Conservation (phyloP, 2,888 invertebrate genomes). For the Cerastoderma edule region DNA sequence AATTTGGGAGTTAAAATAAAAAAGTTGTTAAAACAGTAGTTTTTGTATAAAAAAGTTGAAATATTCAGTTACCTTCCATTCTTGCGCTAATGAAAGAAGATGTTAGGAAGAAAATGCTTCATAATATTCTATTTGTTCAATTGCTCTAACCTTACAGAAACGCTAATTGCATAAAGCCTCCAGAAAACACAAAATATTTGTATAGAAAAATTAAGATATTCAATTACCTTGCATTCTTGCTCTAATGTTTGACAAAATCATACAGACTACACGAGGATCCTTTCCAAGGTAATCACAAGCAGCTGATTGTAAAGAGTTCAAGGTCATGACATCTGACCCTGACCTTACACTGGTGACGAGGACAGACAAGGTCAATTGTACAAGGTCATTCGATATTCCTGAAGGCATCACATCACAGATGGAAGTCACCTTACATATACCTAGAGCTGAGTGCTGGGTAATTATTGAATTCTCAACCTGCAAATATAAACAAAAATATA, state of each 20-base stretch:
- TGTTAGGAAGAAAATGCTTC: constrained; percentile 4
- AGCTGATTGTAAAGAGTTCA: background rate
- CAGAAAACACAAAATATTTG: constrained; percentile 8
- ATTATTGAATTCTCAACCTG: background rate
- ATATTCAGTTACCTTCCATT: too few relatives aligned
- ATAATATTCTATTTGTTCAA: background rate
- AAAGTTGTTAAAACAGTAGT: too few relatives aligned
- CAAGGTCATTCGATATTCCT: background rate
- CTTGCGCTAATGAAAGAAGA: too few relatives aligned
- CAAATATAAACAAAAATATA: background rate
- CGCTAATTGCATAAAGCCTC: too few relatives aligned
- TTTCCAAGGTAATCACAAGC: background rate
- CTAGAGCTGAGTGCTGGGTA: background rate
- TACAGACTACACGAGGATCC: background rate
- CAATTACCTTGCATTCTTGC: background rate
- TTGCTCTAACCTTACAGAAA: too few relatives aligned
- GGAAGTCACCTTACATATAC: constrained; percentile 1
- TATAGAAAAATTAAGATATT: background rate
- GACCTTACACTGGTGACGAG: background rate
- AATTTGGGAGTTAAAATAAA: too few relatives aligned
- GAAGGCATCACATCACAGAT: background rate
- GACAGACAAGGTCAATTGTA: background rate
- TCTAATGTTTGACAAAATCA: background rate
- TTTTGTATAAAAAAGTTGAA: too few relatives aligned
- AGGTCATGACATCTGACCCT: background rate